phyloP scores from a whole-genome alignment of 2,113 vertebrate genomes.

The Plecturocebus donacophilus region DNA sequence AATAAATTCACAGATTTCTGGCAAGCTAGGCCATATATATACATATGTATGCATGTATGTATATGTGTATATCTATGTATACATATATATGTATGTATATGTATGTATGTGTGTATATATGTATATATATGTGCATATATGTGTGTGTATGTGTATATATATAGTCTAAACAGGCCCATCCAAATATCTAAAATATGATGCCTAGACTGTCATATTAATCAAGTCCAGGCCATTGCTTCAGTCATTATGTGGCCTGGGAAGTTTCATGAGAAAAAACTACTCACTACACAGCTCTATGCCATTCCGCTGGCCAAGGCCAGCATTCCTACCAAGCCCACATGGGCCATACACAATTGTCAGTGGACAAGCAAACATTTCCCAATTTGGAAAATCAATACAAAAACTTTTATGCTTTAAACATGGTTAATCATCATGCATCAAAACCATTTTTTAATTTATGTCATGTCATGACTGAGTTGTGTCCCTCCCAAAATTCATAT shows the following conservation, averaged over 20 bases:
- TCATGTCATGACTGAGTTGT: neutral
- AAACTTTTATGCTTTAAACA: neutral
- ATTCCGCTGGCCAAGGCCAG: neutral
- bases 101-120: too few species aligned
- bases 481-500: neutral
- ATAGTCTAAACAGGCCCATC: too few species aligned
- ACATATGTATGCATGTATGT: neutral
- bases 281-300: neutral
- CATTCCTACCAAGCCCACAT: neutral
- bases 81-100: neutral
- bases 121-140: neutral
- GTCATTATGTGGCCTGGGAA: neutral
- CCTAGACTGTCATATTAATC: neutral
- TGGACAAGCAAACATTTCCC: neutral
- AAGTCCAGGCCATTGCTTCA: neutral
- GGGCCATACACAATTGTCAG: neutral
- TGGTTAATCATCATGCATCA: neutral
- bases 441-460: neutral
- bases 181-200: too few species aligned
- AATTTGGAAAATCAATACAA: neutral
- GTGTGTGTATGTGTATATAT: too few species aligned
- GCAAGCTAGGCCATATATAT: neutral
- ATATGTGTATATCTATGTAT: too few species aligned
- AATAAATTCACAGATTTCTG: constrained; percentile 56
- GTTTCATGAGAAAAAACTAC: neutral